Evolutionary conservation across 2,113 vertebrate genomes (phyloP).

Genomic region (Odocoileus virginianus): DNA sequence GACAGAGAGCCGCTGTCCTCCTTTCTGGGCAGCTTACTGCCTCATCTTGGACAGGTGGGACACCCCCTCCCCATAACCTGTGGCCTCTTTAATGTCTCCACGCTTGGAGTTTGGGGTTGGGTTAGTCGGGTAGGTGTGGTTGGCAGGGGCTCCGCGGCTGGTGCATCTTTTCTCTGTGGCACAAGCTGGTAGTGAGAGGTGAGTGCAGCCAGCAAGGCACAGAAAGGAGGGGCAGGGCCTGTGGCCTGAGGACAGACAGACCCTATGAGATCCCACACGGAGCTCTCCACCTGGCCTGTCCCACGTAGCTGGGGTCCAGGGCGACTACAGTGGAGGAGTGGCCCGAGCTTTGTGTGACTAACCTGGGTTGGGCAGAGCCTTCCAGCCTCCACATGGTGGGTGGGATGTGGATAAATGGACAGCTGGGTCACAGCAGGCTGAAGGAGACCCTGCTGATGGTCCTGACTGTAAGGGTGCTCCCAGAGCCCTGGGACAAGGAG

Average conservation of each 20-base stretch:
- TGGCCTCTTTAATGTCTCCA: not conserved
- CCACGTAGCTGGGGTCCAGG: not conserved
- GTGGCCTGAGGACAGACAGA: rapidly evolving
- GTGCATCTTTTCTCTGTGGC: not conserved
- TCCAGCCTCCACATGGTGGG: not conserved
- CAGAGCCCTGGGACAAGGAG: not conserved
- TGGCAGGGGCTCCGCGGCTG: not conserved
- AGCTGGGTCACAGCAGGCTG: not conserved
- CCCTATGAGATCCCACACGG: not conserved
- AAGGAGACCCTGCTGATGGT: not conserved
- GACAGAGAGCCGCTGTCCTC: not conserved
- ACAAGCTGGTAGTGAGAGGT: not conserved
- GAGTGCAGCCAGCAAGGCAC: not conserved
- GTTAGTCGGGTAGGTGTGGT: not conserved
- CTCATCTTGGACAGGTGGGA: not conserved
- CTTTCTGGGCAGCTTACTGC: not conserved
- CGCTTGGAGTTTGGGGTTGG: not conserved
- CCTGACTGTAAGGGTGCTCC: not conserved
- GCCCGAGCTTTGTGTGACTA: not conserved
- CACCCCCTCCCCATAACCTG: not conserved
- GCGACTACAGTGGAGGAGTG: not conserved
- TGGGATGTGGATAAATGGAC: not conserved
- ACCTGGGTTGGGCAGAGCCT: not conserved
- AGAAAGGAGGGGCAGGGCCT: not conserved
- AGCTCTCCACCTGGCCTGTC: not conserved